Conservation (phyloP, 2,888 invertebrate genomes). For the Clepsis dumicolana region DNA sequence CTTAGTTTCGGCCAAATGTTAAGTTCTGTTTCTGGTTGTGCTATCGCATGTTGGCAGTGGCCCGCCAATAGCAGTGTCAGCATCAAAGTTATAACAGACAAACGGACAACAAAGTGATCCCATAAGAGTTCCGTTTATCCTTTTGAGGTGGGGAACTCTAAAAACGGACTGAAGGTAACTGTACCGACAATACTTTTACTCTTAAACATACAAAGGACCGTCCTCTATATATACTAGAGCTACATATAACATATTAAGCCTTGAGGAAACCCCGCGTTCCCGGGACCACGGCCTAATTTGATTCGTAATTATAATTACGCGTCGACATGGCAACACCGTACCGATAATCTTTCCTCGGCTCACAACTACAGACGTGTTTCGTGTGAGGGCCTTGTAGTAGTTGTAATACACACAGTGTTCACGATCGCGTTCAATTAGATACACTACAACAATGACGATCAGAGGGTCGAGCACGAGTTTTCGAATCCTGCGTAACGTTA, state of each 20-base stretch:
- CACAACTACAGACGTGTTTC: not conserved
- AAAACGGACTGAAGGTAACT: no score
- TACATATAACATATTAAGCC: not conserved
- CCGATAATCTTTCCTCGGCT: conserved; percentile 5
- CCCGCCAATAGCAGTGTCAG: no score
- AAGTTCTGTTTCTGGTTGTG: no score
- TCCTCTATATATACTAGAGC: not conserved
- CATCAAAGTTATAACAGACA: no score
- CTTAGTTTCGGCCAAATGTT: no score
- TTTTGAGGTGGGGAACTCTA: no score
- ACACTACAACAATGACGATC: not conserved
- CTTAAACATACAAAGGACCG: not conserved
- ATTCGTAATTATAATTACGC: conserved; percentile 25
- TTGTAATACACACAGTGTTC: not conserved
- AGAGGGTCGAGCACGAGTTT: no score
- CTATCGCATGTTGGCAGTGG: no score
- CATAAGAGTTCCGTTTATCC: no score
- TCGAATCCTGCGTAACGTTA: no score
- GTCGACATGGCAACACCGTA: conserved; percentile 13
- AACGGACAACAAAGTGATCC: no score
- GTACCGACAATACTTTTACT: no score
- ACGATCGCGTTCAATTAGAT: not conserved
- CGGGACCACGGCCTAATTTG: conserved; percentile 6
- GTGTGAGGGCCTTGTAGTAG: not conserved
- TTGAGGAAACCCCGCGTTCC: not conserved